Evolutionary conservation across 2,797 vertebrate genomes (phyloP), one percentile per base, ranked within the genome.

Genomic region (Clamator glandarius): DNA sequence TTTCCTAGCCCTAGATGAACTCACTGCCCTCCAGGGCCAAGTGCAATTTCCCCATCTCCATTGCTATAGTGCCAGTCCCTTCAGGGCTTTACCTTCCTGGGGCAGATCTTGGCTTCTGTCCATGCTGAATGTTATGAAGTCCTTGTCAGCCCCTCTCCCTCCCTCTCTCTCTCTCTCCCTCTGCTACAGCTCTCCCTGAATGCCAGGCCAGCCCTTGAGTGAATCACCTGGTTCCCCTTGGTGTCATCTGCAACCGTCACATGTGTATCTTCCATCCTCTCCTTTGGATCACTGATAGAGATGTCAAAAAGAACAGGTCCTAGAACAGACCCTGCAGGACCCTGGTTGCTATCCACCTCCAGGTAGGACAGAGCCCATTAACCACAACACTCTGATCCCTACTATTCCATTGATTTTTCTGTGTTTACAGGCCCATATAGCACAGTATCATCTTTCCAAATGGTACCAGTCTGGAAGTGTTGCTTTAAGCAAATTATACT

Each of bases 21-120:
- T 63, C 2, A 0, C 10, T 81, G 21, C 7, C 8, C 1, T 1
- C 6, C 15, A 75, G 31, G 11, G 15, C 17, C 6, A 1, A 0
- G 17, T 68, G 14, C 15, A 10, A 25, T 13, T 13, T 69, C 18
- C 23, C 26, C 23, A 31, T 7, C 4, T 9, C 4, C 3, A 0
- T 28, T 33, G 2, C 33, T 20, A 42, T 41, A 57, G 8, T 14
- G 6, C 41, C 20, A 4, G 36, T 21, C 16, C 18, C 15, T 48
- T 15, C 16, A 73, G 15, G 9, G 9, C 3, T 59, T n/a, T 84
- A 18, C 5, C 5, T 87, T 78, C 28, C 25, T 13, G 18, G 8
- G 6, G 10, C 12, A 74, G 25, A 64, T 4, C 10, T 46, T 36
- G 21, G 15, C 12, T 21, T 68, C 48, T 23, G 23, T 0, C 5